Evolutionary conservation across 2,113 vertebrate genomes (phyloP).

Genomic region (Sander vitreus): DNA sequence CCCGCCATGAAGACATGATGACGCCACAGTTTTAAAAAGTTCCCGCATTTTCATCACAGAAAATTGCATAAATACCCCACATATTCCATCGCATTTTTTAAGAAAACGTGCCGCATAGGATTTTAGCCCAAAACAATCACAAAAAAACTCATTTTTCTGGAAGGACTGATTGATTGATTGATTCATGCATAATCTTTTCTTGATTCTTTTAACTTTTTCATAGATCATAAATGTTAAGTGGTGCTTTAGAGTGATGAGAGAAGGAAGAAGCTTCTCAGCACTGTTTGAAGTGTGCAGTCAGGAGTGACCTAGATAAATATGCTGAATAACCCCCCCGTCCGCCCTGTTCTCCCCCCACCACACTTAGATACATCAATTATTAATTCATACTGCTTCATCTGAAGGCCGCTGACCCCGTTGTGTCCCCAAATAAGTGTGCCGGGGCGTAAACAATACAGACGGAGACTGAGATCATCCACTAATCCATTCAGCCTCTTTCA

Average conservation of each 20-base stretch:
- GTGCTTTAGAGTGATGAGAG: background rate
- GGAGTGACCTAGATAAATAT: conserved; percentile 65
- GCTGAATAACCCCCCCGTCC: conserved; percentile 45
- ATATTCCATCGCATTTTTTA: no score
- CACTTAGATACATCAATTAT: conserved; percentile 50
- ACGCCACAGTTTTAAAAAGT: no score
- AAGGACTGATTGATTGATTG: no score
- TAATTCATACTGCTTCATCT: conserved; percentile 54
- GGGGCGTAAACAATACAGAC: conserved; percentile 23
- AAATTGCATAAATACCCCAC: no score
- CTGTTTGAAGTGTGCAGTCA: conserved; percentile 45
- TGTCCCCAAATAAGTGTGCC: conserved; percentile 5
- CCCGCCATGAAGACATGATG: no score
- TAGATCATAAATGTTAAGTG: conserved; percentile 3
- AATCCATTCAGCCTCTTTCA: no score
- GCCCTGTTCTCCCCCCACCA: background rate
- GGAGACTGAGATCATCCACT: background rate
- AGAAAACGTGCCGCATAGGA: no score
- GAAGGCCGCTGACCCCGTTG: conserved; percentile 46
- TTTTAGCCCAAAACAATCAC: no score
- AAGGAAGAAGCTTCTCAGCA: conserved; percentile 23
- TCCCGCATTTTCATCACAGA: no score
- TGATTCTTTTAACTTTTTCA: background rate
- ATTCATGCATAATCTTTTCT: background rate
- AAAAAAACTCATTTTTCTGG: no score